Conservation (phyloP, 2,113 vertebrate species). For the Mesitornis unicolor region DNA sequence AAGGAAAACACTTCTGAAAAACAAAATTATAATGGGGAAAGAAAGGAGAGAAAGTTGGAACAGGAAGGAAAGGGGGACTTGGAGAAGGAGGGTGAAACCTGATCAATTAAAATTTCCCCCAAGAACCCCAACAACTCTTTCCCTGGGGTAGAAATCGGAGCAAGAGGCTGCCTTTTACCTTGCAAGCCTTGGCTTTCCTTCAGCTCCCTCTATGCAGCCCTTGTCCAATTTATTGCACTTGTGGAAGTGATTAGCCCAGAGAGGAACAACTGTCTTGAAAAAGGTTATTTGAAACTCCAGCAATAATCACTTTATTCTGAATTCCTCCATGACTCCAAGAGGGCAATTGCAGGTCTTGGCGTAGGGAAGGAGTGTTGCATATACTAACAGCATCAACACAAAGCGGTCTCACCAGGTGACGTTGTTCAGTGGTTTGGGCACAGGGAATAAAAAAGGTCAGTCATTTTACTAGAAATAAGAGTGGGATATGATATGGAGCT, state of each 20-base stretch:
- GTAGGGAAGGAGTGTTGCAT: neutral
- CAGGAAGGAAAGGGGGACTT: neutral
- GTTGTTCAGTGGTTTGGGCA: neutral
- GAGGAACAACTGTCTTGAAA: neutral
- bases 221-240: slow-evolving; percentile 3
- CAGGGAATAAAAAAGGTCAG: neutral
- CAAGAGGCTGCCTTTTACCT: neutral
- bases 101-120: neutral
- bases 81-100: neutral
- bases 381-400: neutral
- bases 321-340: neutral
- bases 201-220: neutral
- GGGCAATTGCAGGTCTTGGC: neutral
- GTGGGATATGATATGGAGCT: neutral
- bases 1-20: neutral
- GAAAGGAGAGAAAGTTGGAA: neutral
- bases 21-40: neutral
- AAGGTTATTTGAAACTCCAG: slow-evolving; percentile 3
- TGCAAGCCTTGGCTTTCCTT: neutral
- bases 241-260: slow-evolving; percentile 16
- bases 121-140: neutral
- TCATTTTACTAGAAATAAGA: neutral
- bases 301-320: neutral
- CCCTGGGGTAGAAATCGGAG: neutral
- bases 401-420: neutral